Percentiles rank a stretch among this genome's conserved stretches.
phyloP scores from a whole-genome alignment of 2,797 vertebrate species.

The Euthynnus affinis region DNA sequence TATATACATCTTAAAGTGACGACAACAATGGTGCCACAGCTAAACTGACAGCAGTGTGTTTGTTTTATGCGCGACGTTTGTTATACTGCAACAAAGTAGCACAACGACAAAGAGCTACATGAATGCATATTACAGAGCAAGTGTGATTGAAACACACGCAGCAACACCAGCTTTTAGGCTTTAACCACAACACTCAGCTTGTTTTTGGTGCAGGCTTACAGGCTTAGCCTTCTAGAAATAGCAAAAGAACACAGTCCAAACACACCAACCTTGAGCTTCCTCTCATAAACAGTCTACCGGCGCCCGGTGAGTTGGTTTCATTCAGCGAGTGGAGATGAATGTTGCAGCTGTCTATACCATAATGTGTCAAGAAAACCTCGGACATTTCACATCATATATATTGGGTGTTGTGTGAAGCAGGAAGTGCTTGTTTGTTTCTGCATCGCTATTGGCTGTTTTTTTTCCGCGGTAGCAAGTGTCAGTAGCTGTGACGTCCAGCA shows the following conservation, averaged over 20 bases:
- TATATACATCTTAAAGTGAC: neutral
- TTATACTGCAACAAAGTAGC: constrained; percentile 14
- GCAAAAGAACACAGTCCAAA: constrained; percentile 12
- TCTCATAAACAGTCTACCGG: constrained; percentile 57
- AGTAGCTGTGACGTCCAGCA: neutral
- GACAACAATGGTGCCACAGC: too few species aligned
- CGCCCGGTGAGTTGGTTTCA: constrained; percentile 1
- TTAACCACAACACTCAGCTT: constrained; percentile 7
- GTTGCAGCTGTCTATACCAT: constrained; percentile 5
- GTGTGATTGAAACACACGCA: neutral
- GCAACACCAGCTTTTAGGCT: constrained; percentile 20
- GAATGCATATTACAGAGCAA: neutral
- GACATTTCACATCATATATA: constrained; percentile 29
- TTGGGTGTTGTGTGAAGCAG: constrained; percentile 51
- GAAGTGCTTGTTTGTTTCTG: constrained; percentile 68
- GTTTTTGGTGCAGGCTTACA: constrained; percentile 58
- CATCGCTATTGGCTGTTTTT: constrained; percentile 59
- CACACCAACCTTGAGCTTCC: constrained; percentile 70
- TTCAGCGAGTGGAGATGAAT: neutral
- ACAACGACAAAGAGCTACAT: neutral
- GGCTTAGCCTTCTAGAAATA: constrained; percentile 65
- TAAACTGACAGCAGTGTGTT: neutral
- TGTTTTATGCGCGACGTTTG: neutral
- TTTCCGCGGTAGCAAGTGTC: neutral
- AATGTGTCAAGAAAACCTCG: neutral